Evolutionary conservation across 1,140 invertebrate genomes (phyloP).

Genomic region (Phymorhynchus buccinoides): DNA sequence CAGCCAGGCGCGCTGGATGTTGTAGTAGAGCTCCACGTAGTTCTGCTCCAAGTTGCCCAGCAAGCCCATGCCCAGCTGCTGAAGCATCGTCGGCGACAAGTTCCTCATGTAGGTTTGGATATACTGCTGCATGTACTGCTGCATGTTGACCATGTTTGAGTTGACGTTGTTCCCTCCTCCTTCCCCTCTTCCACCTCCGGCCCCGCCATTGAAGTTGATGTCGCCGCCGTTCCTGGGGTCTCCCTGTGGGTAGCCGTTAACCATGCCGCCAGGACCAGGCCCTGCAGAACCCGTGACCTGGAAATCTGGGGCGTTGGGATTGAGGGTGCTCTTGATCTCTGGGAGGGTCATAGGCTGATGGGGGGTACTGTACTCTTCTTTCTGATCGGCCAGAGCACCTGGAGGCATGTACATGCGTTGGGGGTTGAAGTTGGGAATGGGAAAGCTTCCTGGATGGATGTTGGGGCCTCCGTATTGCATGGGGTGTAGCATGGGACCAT

Average conservation of each 20-base stretch:
- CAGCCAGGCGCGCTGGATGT: slow-evolving; percentile 40
- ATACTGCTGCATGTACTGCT: not conserved
- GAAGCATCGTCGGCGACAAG: slow-evolving; percentile 20
- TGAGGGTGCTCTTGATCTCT: slow-evolving; percentile 81
- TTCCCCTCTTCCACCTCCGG: slow-evolving; percentile 12
- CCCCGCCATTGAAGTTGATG: not conserved
- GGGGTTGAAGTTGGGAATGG: slow-evolving; percentile 37
- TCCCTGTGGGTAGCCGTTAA: slow-evolving; percentile 26
- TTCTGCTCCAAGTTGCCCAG: slow-evolving; percentile 29
- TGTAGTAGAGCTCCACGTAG: slow-evolving; percentile 41
- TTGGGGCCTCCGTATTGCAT: not conserved
- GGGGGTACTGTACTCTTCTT: slow-evolving; percentile 72
- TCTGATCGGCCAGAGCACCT: slow-evolving; percentile 58
- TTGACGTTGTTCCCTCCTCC: not conserved
- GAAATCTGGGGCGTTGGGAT: slow-evolving; percentile 91
- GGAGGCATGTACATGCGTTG: slow-evolving; percentile 35
- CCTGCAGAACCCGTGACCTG: slow-evolving; percentile 62
- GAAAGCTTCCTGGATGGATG: not conserved
- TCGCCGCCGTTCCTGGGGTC: slow-evolving; percentile 9
- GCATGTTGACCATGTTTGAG: not conserved
- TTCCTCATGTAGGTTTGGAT: not conserved
- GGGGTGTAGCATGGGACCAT: slow-evolving; percentile 23
- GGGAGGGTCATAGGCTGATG: slow-evolving; percentile 72
- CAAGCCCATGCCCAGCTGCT: slow-evolving; percentile 32
- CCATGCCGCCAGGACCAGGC: slow-evolving; percentile 26